phyloP scores from a whole-genome alignment of 2,888 invertebrate genomes.

The Spodoptera exigua region DNA sequence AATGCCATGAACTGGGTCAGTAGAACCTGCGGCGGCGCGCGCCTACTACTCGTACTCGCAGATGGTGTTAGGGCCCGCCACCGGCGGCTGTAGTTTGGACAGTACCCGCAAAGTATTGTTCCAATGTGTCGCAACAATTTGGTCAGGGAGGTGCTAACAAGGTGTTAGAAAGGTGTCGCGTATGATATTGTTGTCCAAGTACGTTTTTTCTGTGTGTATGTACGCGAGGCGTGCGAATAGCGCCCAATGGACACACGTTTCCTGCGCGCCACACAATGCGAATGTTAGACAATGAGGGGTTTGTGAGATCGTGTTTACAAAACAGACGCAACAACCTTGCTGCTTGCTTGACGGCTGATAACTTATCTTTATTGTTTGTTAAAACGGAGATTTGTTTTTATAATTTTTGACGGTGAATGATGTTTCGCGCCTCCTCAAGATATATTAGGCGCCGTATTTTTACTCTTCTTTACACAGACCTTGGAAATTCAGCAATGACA shows the following conservation, averaged over 20 bases:
- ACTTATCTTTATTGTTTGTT: slow-evolving; percentile 57
- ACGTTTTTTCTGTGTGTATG: slow-evolving; percentile 30
- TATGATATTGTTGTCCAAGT: slow-evolving; percentile 40
- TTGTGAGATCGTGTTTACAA: slow-evolving; percentile 70
- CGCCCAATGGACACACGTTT: slow-evolving; percentile 63
- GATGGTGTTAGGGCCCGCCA: slow-evolving; percentile 61
- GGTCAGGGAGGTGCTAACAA: slow-evolving; percentile 62
- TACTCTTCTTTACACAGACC: no score
- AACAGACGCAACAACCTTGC: slow-evolving; percentile 72
- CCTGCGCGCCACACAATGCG: slow-evolving; percentile 71
- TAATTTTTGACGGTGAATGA: slow-evolving; percentile 27
- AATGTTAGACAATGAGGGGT: slow-evolving; percentile 70
- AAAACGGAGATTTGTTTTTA: slow-evolving; percentile 44
- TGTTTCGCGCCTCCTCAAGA: background rate
- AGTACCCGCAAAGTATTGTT: slow-evolving; percentile 48
- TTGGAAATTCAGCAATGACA: no score
- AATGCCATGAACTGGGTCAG: slow-evolving; percentile 79
- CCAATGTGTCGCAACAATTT: slow-evolving; percentile 59
- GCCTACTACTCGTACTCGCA: slow-evolving; percentile 66
- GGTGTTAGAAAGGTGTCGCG: slow-evolving; percentile 64
- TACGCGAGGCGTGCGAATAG: slow-evolving; percentile 46
- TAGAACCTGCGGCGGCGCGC: slow-evolving; percentile 67
- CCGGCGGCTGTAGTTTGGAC: slow-evolving; percentile 16
- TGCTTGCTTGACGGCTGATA: slow-evolving; percentile 58
- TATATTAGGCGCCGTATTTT: no score